Evolutionary conservation across 1,140 invertebrate species (phyloP), one percentile per base, ranked within the genome.

Genomic region (Ceratina calcarata): DNA sequence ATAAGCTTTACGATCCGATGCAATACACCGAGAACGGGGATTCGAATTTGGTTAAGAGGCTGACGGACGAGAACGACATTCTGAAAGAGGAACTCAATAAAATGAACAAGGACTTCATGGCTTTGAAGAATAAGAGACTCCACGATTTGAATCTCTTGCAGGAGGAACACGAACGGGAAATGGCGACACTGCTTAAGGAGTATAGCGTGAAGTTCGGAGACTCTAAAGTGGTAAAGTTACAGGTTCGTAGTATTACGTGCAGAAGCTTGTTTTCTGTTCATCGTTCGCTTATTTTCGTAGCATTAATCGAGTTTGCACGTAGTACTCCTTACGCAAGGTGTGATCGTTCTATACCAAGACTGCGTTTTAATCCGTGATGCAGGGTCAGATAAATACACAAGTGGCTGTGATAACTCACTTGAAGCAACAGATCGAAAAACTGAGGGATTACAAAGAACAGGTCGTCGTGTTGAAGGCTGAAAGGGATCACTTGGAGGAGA

Each of bases 71-170:
- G 91, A 93, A 95, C 86, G 93, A 94, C 78, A 90, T 93, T 72
- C 60, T 95, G 77, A 94, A 94, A 90, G 92, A 95, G 89, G 94
- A 95, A 88, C 86, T 95, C 32, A 92, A 94, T 86, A 94, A 94
- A 92, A 90, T 95, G 85, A 93, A 95, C 86, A 90, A 94, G 83
- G 94, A 97, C 83, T 95, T 95, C 78, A 95, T 95, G 87, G 90
- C 94, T 27, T 90, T 97, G 79, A 96, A 97, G 84, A 95, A 95
- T 78, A 97, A 96, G 87, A 92, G 96, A 45, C 92, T 97, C 81
- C 95, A 96, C 86, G 96, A 97, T 92, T 94, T 97, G 10, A 96
- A 96, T 90, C 94, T 95, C 7, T 91, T 97, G 4, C 96, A 97
- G 91, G 94, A 96, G 76, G 95, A 96, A 8, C 96, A 97, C 76